Evolutionary conservation across 1,140 invertebrate genomes (phyloP), one percentile per base, ranked within the genome.

Genomic region (Drosophila equinoxialis): DNA sequence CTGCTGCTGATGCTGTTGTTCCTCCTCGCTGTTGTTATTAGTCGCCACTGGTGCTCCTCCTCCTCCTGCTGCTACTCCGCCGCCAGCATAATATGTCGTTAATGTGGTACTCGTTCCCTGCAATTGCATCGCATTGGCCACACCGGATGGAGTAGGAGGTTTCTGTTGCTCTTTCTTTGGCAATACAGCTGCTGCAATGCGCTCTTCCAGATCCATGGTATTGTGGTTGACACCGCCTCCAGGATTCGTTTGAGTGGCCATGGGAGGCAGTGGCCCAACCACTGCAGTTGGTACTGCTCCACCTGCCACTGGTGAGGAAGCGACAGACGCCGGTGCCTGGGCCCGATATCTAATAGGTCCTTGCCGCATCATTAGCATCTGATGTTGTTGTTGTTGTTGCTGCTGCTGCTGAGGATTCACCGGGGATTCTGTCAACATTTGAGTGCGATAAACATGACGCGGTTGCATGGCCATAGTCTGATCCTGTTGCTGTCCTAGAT

Each of bases 101-200:
- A 91, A 48, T 1, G 90, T 91, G 7, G 90, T 90, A 1, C 68
- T 87, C 26, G 78, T 57, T 11, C 71, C 69, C 11, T 59, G 57
- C 7, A 91, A 14, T 59, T 82, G 89, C 58, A 81, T 78, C 10
- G 78, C 30, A 51, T 51, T 51, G 0, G 58, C 65, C 20, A 76
- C 13, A 14, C 65, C 20, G 11, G 23, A 39, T 11, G 37, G 37
- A 11, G 37, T 1, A 8, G 60, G 33, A 0, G 79, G 73, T 41
- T 91, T 82, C 13, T 79, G 78, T 48, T 86, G 78, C 42, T 91
- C 84, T 64, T 91, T 92, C 30, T 91, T 91, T 0, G 11, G 45
- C 8, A 92, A 71, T 23, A 92, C 81, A 0, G 84, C 89, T 2
- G 91, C 91, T 48, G 91, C 83, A 37, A 92, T 92, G 23, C 89